These are phyloP conservation scores for Rhinoptilus africanus DNA, from an alignment of 2,113 vertebrate genomes.

Conservation along the genomic window DNA sequence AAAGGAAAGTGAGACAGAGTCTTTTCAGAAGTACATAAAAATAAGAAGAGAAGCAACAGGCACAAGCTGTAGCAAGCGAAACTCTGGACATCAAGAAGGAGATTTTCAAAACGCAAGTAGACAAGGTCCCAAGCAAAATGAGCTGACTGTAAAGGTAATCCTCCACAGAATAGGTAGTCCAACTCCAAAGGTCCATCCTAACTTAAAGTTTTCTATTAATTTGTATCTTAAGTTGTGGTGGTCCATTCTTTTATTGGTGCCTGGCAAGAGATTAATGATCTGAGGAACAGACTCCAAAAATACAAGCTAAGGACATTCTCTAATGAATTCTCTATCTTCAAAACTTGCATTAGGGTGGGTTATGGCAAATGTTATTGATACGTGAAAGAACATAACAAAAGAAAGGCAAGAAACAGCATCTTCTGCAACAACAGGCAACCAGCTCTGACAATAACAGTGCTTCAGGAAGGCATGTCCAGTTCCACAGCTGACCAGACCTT, in stretches of 20 bases:
- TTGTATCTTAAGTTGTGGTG: neutral
- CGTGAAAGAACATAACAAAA: neutral
- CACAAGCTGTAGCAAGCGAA: neutral
- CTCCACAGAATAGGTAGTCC: neutral
- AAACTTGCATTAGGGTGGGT: neutral
- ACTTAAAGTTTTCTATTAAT: neutral
- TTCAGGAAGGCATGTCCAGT: neutral
- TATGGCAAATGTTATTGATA: neutral
- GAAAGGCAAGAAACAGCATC: neutral
- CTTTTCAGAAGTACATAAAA: accelerated
- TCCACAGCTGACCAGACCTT: neutral
- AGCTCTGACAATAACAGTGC: neutral
- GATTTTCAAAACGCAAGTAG: neutral
- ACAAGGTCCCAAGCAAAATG: neutral
- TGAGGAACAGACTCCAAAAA: neutral
- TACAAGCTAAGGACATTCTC: neutral
- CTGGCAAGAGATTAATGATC: neutral
- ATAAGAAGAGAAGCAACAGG: neutral
- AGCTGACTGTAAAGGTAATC: neutral
- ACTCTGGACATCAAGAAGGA: neutral
- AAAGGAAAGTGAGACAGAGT: neutral
- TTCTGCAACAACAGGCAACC: neutral
- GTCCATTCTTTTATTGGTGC: neutral
- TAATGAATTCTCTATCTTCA: neutral
- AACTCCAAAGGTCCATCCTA: neutral